A percentile compares a stretch with the other conserved stretches of the same genome.
These are phyloP conservation scores for Megastigmus dorsalis DNA, from an alignment of 2,888 invertebrate genomes.

Conservation along the genomic window DNA sequence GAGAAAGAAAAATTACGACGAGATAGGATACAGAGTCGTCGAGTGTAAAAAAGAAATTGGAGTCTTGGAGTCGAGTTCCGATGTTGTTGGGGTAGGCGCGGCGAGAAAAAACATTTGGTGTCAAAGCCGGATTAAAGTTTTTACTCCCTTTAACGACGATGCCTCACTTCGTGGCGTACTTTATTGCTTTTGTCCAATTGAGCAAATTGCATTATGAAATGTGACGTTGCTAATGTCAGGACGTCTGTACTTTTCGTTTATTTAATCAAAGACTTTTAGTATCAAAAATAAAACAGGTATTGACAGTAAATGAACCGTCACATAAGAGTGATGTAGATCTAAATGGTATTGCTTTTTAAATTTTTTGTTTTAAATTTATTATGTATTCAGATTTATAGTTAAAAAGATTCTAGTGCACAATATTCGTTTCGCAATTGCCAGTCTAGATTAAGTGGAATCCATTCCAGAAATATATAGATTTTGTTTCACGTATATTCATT, in stretches of 20 bases:
- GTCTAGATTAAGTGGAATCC: too few species aligned
- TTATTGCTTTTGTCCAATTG: neutral
- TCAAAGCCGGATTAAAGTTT: neutral
- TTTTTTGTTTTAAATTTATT: too few species aligned
- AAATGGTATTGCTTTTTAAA: too few species aligned
- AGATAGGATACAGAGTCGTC: neutral
- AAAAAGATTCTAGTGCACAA: too few species aligned
- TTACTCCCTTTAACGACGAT: neutral
- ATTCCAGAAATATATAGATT: too few species aligned
- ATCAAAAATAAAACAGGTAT: too few species aligned
- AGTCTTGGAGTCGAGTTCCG: neutral
- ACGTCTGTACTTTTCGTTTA: neutral
- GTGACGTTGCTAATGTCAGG: neutral
- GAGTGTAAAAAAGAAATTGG: neutral
- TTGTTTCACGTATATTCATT: too few species aligned
- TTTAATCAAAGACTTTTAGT: neutral
- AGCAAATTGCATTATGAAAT: neutral
- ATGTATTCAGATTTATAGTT: too few species aligned
- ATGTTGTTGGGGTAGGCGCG: neutral
- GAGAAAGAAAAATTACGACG: neutral
- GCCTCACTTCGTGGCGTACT: neutral
- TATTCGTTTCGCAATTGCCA: too few species aligned
- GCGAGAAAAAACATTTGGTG: neutral
- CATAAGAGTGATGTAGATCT: too few species aligned
- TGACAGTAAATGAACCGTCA: too few species aligned